These are phyloP conservation scores for Micrasema longulum DNA, from an alignment of 1,140 invertebrate genomes.

Conservation along the genomic window DNA sequence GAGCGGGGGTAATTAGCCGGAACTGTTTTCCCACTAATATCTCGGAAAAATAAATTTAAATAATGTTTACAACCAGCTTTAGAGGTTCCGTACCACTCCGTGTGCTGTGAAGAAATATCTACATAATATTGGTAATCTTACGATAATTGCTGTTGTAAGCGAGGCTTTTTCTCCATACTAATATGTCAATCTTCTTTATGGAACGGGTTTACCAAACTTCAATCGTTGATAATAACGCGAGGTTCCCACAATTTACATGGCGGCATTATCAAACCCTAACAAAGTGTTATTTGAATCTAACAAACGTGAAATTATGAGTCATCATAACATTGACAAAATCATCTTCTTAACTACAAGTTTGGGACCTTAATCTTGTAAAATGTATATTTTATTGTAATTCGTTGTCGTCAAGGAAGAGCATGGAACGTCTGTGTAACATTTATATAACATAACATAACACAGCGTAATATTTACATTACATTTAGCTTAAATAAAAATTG, in stretches of 20 bases:
- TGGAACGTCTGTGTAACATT: too few relatives aligned
- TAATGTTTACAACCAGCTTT: too few relatives aligned
- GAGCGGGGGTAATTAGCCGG: too few relatives aligned
- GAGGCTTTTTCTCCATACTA: not conserved
- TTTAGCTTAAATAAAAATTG: too few relatives aligned
- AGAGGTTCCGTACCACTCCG: too few relatives aligned
- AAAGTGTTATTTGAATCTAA: constrained; percentile 9
- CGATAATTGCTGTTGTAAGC: too few relatives aligned
- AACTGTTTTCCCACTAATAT: too few relatives aligned
- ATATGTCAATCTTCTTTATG: constrained; percentile 33
- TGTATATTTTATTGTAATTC: constrained; percentile 13
- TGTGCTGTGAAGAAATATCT: too few relatives aligned
- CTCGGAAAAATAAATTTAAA: too few relatives aligned
- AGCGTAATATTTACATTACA: too few relatives aligned
- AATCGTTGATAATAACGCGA: not conserved
- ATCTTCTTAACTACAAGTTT: not conserved
- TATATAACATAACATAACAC: too few relatives aligned
- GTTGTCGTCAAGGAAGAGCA: not conserved
- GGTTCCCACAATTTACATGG: not conserved
- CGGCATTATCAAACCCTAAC: constrained; percentile 14
- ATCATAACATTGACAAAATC: constrained; percentile 22
- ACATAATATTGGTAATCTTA: too few relatives aligned
- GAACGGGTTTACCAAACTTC: not conserved
- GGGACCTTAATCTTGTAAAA: not conserved
- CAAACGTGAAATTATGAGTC: constrained; percentile 25